Base-by-base conservation (phyloP, 2,113 vertebrate genomes). In the Arizona elegans region DNA sequence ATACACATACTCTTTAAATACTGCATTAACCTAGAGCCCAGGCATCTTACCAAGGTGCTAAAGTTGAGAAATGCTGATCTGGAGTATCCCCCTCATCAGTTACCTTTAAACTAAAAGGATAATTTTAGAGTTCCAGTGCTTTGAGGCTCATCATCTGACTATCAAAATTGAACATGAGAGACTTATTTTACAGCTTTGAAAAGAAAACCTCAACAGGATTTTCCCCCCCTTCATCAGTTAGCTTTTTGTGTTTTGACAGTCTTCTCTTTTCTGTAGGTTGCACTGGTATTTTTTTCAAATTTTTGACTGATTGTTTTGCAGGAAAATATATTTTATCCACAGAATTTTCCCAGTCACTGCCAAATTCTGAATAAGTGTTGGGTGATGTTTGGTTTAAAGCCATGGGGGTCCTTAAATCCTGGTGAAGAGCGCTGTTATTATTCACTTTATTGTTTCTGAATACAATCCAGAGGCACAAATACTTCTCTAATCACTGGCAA, bases 401-500 rank as follows among this genome's bases (percentile, higher is more conserved):
- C 4, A 87, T 15, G 26, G 8, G 8, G 47, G 47, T 0, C 24
- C 0, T 29, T 52, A 86, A 91, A 86, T 93, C 75, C 1, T 3
- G 33, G 21, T 88, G 89, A 94, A 86, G 88, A 93, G 92, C 75
- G 94, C 90, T 93, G 81, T 90, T 8, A 38, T 94, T 87, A 75
- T 91, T 94, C 91, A 33, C 0, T 1, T 52, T 70, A 21, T 2
- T 53, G 92, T 95, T 96, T 92, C 95, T 81, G 93, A 92, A 92
- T 1, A 92, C 88, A 86, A 92, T 92, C 93, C 93, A 85, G 91
- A 94, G 93, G 91, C 92, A 94, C 93, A 95, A 47, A 94, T 95
- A 96, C 95, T 94, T 96, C 90, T 43, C 33, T 55, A 93, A 90
- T 96, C 96, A 97, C 92, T 94, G 93, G 96, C 94, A 95, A 97